These are phyloP conservation scores for Octodonta nipae DNA, from an alignment of 2,888 invertebrate species.

Conservation along the genomic window DNA sequence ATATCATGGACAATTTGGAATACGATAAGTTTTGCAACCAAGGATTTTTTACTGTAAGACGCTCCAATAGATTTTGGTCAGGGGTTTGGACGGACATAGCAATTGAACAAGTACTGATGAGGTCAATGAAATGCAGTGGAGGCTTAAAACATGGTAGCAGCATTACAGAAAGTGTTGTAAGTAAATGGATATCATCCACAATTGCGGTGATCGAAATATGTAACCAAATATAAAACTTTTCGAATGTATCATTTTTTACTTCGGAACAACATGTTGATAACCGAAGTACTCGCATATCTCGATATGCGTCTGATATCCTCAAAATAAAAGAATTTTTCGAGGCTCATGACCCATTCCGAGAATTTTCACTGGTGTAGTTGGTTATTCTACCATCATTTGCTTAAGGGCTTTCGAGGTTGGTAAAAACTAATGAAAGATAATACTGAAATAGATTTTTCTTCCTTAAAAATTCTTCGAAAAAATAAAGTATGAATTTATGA, in stretches of 20 bases:
- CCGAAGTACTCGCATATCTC: not conserved
- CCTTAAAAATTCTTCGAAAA: not conserved
- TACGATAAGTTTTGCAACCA: not conserved
- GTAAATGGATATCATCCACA: not conserved
- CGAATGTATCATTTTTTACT: not conserved
- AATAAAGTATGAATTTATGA: not conserved
- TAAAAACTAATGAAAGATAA: not conserved
- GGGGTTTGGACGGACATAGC: slow-evolving; percentile 2
- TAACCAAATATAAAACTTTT: not conserved
- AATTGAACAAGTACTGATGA: slow-evolving; percentile 3
- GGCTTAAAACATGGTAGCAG: not conserved
- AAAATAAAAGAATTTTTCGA: not conserved
- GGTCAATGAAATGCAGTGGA: not conserved
- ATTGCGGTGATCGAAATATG: not conserved
- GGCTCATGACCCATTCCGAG: not conserved
- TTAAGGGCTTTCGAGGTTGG: not conserved
- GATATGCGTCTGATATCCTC: not conserved
- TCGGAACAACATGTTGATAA: not conserved
- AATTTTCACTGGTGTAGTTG: not conserved
- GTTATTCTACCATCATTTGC: not conserved
- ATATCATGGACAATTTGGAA: not conserved
- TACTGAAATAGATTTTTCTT: not conserved
- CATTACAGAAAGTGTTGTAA: not conserved
- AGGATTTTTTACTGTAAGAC: slow-evolving; percentile 2
- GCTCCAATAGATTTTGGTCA: slow-evolving; percentile 3